Evolutionary conservation across 1,140 invertebrate genomes (phyloP).

Genomic region (Pollicipes pollicipes): DNA sequence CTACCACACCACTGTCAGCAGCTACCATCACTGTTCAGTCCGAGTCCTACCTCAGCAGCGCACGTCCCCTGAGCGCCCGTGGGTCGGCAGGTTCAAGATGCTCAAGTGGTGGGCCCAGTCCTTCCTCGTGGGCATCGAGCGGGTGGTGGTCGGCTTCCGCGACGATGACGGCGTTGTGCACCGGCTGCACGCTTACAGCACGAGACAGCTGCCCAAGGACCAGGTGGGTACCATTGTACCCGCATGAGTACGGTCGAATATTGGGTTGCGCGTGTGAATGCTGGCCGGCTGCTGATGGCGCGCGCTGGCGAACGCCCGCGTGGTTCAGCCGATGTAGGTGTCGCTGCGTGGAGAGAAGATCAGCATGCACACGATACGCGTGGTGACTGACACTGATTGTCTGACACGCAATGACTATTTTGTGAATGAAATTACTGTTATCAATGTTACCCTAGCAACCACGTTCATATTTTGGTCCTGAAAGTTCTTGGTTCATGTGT

Average conservation of each 20-base stretch:
- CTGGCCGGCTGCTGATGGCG: not conserved
- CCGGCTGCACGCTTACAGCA: constrained; percentile 27
- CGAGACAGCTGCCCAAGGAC: constrained; percentile 32
- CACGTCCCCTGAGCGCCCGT: not conserved
- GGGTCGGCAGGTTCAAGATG: constrained; percentile 28
- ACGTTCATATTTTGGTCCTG: too few species aligned
- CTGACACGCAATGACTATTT: too few species aligned
- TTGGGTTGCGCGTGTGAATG: constrained; percentile 4
- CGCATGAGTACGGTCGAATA: not conserved
- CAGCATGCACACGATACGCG: too few species aligned
- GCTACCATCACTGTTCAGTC: too few species aligned
- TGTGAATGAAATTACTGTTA: too few species aligned
- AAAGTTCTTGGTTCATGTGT: too few species aligned
- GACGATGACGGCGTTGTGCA: constrained; percentile 43
- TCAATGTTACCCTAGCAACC: too few species aligned
- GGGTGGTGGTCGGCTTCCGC: constrained; percentile 47
- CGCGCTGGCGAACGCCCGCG: constrained; percentile 11
- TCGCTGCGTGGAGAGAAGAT: too few species aligned
- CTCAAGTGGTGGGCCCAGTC: constrained; percentile 57
- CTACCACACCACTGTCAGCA: too few species aligned
- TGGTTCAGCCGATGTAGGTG: too few species aligned
- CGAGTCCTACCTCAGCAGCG: too few species aligned
- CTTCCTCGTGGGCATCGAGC: constrained; percentile 44
- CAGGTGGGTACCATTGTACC: constrained; percentile 25
- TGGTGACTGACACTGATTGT: too few species aligned